These are phyloP conservation scores for Chiroxiphia lanceolata DNA, from an alignment of 2,797 vertebrate species.

Conservation along the genomic window DNA sequence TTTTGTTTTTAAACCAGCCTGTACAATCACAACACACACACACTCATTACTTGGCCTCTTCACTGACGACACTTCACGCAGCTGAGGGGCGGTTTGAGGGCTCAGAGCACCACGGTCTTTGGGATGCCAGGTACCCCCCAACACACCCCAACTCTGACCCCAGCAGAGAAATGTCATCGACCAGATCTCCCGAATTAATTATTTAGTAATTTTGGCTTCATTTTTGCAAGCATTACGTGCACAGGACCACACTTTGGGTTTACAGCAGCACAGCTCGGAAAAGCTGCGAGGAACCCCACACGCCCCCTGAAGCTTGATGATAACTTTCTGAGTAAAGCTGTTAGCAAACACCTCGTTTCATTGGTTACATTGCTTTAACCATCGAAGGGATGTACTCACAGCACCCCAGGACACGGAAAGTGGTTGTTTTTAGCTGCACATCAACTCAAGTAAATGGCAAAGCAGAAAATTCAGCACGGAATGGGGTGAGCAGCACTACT, in stretches of 20 bases:
- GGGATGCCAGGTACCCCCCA: neutral
- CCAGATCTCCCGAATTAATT: neutral
- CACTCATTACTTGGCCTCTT: neutral
- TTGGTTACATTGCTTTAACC: neutral
- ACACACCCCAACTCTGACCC: fast-evolving
- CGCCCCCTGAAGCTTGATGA: fast-evolving
- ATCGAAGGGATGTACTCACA: neutral
- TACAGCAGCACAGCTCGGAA: neutral
- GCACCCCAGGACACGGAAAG: neutral
- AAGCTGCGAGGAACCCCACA: neutral
- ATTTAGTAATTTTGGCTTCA: neutral
- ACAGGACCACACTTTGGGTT: fast-evolving
- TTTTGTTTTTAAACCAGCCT: neutral
- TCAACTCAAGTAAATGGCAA: fast-evolving
- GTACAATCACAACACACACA: fast-evolving
- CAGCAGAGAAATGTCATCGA: neutral
- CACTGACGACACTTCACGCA: fast-evolving
- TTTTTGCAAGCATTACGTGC: fast-evolving
- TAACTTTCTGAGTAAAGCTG: neutral
- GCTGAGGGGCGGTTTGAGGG: neutral
- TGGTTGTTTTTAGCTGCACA: neutral
- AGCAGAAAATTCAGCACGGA: neutral
- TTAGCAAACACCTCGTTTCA: neutral
- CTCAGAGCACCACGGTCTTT: fast-evolving
- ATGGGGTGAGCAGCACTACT: neutral